Evolutionary conservation across 2,113 vertebrate species (phyloP), one percentile per base, ranked within the genome.

Genomic region (Mus spicilegus): DNA sequence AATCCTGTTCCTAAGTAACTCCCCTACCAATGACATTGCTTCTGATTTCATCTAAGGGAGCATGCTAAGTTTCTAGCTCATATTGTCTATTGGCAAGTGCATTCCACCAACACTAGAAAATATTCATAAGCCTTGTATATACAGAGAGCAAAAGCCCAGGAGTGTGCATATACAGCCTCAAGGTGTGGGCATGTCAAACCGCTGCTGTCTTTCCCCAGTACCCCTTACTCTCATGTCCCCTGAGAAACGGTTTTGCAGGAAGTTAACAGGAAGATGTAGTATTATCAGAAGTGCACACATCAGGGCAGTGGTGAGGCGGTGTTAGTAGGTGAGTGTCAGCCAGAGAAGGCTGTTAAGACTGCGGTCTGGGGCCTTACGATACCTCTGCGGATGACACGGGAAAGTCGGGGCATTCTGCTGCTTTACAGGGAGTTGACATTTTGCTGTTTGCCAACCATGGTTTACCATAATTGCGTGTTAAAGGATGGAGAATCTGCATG

Each of bases 401-500:
- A 98, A 98, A 99, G 98, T 99, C 99, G 98, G 99, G 99, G 99
- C 99, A 99, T 98, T 99, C 99, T 97, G 99, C 98, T 98, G 99
- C 98, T 98, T 99, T 99, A 99, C 99, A 98, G 98, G 99, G 99
- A 99, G 99, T 99, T 99, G 99, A 99, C 98, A 99, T 98, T 99
- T 99, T 99, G 99, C 99, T 99, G 99, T 99, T 99, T 99, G 99
- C 99, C 99, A 99, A 99, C 99, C 99, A 99, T 98, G 99, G 99
- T 98, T 99, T 99, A 99, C 99, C 99, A 99, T 99, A 99, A 99
- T 99, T 99, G 99, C 99, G 99, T 99, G 98, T 99, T 99, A 99
- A 99, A 98, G 99, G 99, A 99, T 99, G 99, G 98, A 99, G 98
- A 99, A 99, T 99, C 99, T 99, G 99, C 98, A 98, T 98, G 99